Percentiles rank a stretch among this genome's conserved stretches.
Evolutionary conservation across 2,797 vertebrate genomes (phyloP).

Genomic region (Odontamblyopus rebecca): DNA sequence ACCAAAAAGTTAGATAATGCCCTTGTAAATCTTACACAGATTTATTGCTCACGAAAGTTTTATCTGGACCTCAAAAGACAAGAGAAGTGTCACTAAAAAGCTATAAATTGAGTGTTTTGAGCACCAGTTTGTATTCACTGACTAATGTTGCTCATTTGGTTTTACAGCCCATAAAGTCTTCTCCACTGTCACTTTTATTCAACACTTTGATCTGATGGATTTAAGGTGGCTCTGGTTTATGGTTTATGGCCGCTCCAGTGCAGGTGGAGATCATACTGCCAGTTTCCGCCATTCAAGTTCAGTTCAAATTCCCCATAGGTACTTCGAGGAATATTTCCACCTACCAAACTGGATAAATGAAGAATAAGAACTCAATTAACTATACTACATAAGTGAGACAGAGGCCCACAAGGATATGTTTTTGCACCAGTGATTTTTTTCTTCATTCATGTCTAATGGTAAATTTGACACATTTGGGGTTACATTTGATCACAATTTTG

Average conservation of each 20-base stretch:
- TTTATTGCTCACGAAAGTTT: not conserved
- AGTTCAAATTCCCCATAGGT: no score
- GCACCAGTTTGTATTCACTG: not conserved
- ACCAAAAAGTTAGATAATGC: no score
- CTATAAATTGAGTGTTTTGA: not conserved
- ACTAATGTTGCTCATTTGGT: conserved; percentile 7
- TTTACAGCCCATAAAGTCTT: conserved; percentile 4
- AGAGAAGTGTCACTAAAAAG: not conserved
- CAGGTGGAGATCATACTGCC: conserved; percentile 18
- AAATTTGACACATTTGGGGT: no score
- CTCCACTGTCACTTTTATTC: conserved; percentile 7
- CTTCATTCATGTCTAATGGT: no score
- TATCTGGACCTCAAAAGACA: not conserved
- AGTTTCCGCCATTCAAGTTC: conserved; percentile 20
- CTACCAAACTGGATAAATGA: no score
- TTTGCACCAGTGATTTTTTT: not conserved
- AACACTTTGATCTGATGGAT: conserved; percentile 12
- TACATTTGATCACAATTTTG: no score
- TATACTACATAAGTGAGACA: not conserved
- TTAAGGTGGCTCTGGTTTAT: not conserved
- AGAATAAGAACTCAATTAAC: no score
- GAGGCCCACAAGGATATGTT: not conserved
- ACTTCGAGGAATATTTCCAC: no score
- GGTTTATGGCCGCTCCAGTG: conserved; percentile 3
- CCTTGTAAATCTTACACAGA: not conserved